Evolutionary conservation across 2,797 vertebrate species (phyloP).

Genomic region (Buphagus erythrorhynchus): DNA sequence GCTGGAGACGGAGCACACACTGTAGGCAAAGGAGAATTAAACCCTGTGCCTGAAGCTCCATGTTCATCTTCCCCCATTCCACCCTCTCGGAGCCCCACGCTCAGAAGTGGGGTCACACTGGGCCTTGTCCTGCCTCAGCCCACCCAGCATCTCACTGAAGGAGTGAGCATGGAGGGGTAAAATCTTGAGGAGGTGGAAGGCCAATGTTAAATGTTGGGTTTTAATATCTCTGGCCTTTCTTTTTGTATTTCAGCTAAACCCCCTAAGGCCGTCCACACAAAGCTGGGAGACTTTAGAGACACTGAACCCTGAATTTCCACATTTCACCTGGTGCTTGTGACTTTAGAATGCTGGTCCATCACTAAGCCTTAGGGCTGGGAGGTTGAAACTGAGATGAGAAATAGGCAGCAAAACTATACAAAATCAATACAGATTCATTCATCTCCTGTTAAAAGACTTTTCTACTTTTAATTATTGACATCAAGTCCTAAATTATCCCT

Average conservation of each 20-base stretch:
- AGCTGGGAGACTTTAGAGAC: neutral
- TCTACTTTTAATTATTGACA: neutral
- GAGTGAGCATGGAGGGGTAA: neutral
- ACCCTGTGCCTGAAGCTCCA: fast-evolving
- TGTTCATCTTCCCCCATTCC: neutral
- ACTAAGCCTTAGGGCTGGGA: neutral
- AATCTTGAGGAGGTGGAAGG: neutral
- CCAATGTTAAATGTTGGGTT: neutral
- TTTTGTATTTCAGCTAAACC: neutral
- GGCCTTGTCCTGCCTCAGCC: neutral
- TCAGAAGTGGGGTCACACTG: neutral
- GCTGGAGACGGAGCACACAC: fast-evolving
- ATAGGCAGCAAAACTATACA: neutral
- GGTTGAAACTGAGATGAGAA: neutral
- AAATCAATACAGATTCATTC: neutral
- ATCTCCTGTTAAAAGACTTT: neutral
- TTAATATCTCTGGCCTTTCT: neutral
- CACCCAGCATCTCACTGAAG: neutral
- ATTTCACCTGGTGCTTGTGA: neutral
- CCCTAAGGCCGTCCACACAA: neutral
- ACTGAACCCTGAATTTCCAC: neutral
- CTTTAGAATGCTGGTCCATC: neutral
- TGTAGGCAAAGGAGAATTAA: neutral
- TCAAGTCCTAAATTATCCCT: neutral
- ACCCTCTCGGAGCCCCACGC: neutral